These are phyloP conservation scores for Thaleichthys pacificus DNA, from an alignment of 2,797 vertebrate species.

Conservation along the genomic window DNA sequence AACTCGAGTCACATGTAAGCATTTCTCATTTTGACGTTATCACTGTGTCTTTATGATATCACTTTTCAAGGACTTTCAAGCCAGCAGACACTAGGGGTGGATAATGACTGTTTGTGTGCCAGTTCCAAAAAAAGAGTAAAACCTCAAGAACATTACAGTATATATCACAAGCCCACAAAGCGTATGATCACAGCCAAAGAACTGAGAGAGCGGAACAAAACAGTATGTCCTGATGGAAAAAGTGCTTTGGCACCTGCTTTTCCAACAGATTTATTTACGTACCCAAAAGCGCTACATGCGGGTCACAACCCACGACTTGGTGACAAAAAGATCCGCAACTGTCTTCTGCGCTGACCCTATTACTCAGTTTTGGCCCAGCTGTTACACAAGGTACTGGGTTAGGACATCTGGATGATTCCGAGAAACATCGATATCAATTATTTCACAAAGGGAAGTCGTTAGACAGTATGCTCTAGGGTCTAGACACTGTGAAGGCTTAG, in stretches of 20 bases:
- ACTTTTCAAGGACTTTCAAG: too few species aligned
- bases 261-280: conserved; percentile 56
- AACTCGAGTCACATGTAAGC: too few species aligned
- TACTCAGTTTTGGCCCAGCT: neutral
- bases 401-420: conserved; percentile 41
- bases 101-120: neutral
- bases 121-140: neutral
- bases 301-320: conserved; percentile 37
- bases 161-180: conserved; percentile 61
- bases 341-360: neutral
- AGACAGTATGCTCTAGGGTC: conserved; percentile 9
- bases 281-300: conserved; percentile 36
- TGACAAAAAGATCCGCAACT: conserved; percentile 42
- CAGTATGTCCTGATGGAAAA: conserved; percentile 65
- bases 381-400: conserved; percentile 2
- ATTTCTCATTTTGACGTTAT: too few species aligned
- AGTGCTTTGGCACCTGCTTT: conserved; percentile 54
- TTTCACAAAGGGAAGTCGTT: conserved; percentile 46
- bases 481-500: conserved; percentile 38
- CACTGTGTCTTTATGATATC: neutral
- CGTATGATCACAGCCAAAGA: neutral
- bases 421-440: conserved; percentile 44
- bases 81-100: neutral
- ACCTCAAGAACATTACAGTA: neutral
- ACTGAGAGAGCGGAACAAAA: neutral